Base-by-base conservation (phyloP, 2,797 vertebrate genomes). In the Moxostoma hubbsi region DNA sequence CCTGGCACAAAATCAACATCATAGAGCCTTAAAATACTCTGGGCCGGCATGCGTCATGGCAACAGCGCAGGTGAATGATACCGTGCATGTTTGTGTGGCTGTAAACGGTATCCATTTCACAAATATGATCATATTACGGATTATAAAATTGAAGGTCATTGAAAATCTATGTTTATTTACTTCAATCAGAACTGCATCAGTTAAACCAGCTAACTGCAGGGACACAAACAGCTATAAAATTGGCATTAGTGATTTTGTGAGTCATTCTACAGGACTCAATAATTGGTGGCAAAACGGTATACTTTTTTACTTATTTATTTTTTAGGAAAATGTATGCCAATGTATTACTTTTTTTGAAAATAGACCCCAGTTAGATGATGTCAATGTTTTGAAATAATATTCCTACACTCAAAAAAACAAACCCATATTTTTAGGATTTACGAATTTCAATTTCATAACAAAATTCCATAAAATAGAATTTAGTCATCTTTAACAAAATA, bases 1-100 rank as follows among this genome's bases (percentile, higher is more conserved):
- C 86, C 85, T 77, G 81, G 88, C 80, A 7, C 88, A 91, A 89
- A 88, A 90, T 91, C 90, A 91, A 91, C 90, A 87, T 47, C n/a
- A 86, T 83, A 79, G 85, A 86, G 89, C 84, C 84, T 73, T 59
- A 80, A 88, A 87, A 86, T 4, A 51, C 75, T 49, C 46, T 64
- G 80, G 36, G 36, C 36, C 3, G 36, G 36, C 80, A 15, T 64
- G 69, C 84, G 71, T 83, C 75, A 83, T 75, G 50, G 77, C 75
- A 73, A 76, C 46, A 55, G 71, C 13, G 79, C 0, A 79, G 75
- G 82, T 49, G 63, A 79, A 50, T 51, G 54, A 62, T 66, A 18
- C 54, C 43, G 24, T 1, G 6, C n/a, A 47, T 71, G 55, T 16
- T 46, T 58, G 63, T 16, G 24, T 4, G 5, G 5, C 55, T 10